Evolutionary conservation across 2,797 vertebrate species (phyloP).

Genomic region (Leptatherina wallacei): DNA sequence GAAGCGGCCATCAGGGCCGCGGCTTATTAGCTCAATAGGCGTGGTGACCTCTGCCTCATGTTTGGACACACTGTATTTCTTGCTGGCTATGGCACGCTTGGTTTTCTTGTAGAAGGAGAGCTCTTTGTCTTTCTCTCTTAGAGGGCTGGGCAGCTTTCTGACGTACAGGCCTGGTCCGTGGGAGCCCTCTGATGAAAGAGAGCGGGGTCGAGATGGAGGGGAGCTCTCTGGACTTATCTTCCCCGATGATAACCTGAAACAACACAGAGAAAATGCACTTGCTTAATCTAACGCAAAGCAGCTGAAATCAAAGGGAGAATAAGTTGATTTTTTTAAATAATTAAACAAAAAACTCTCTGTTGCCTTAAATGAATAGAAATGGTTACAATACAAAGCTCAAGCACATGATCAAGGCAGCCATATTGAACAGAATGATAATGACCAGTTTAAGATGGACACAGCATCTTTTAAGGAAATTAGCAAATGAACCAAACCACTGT

Average conservation of each 20-base stretch:
- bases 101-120: constrained; percentile 98
- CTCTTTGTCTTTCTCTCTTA: constrained; percentile 90
- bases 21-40: constrained; percentile 98
- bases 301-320: neutral
- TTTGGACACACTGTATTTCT: constrained; percentile 98
- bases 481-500: constrained; percentile 65
- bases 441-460: constrained; percentile 43
- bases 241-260: constrained; percentile 93
- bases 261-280: constrained; percentile 35
- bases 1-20: constrained; percentile 96
- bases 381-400: constrained; percentile 60
- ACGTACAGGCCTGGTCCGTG: constrained; percentile 91
- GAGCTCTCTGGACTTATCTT: constrained; percentile 99
- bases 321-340: neutral
- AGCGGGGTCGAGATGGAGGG: constrained; percentile 81
- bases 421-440: constrained; percentile 64
- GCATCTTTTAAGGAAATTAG: constrained; percentile 59
- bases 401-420: constrained; percentile 58
- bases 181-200: constrained; percentile 86
- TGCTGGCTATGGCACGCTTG: constrained; percentile 97
- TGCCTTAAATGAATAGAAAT: constrained; percentile 32
- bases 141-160: constrained; percentile 93
- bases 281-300: constrained; percentile 19
- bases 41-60: constrained; percentile 95
- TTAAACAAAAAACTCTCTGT: constrained; percentile 12